These are phyloP conservation scores for Phasia obesa DNA, from an alignment of 2,888 invertebrate genomes.

Conservation along the genomic window DNA sequence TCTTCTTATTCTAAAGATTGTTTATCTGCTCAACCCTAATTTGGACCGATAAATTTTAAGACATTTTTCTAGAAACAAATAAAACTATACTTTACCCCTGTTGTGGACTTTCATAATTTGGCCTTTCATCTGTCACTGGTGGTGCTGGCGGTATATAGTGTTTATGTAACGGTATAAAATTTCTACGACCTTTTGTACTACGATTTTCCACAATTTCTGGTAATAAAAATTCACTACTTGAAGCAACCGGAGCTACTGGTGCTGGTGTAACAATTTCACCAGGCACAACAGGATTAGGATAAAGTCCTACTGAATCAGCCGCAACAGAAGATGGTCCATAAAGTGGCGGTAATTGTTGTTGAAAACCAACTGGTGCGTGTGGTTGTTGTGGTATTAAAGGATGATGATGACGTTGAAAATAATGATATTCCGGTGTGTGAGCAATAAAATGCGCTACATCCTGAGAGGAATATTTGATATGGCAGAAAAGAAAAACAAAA, in stretches of 20 bases:
- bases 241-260: slow-evolving; percentile 73
- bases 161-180: slow-evolving; percentile 78
- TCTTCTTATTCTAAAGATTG: too few species aligned
- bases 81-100: slow-evolving; percentile 72
- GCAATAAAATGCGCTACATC: slow-evolving; percentile 78
- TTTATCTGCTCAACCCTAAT: too few species aligned
- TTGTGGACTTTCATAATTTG: slow-evolving; percentile 76
- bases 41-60: too few species aligned
- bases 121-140: slow-evolving; percentile 76
- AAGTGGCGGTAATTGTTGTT: slow-evolving; percentile 61
- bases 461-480: slow-evolving; percentile 47
- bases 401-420: slow-evolving; percentile 70
- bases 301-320: slow-evolving; percentile 20
- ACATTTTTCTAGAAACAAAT: background rate
- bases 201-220: slow-evolving; percentile 81
- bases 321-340: slow-evolving; percentile 71
- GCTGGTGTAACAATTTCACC: slow-evolving; percentile 70
- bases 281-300: slow-evolving; percentile 40
- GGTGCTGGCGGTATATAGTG: slow-evolving; percentile 77
- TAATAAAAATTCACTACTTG: slow-evolving; percentile 76
- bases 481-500: slow-evolving; percentile 5
- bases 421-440: slow-evolving; percentile 75
- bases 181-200: slow-evolving; percentile 72
- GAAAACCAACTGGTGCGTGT: slow-evolving; percentile 65
- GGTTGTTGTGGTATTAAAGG: slow-evolving; percentile 40